phyloP scores from a whole-genome alignment of 2,888 invertebrate genomes.

The Hydrotaea cyrtoneurina region DNA sequence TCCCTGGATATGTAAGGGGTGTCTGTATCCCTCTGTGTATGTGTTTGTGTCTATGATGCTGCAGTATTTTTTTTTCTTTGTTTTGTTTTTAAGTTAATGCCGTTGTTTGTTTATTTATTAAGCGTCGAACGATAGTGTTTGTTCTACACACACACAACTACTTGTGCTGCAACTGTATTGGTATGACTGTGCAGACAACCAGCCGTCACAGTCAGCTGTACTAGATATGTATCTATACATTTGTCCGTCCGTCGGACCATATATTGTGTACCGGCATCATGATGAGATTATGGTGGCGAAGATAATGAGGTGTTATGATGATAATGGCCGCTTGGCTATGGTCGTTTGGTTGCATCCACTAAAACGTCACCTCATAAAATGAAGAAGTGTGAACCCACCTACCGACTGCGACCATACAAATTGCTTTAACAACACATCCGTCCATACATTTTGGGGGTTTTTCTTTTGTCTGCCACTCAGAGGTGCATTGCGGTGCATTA shows the following conservation, averaged over 20 bases:
- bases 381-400: not conserved
- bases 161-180: not conserved
- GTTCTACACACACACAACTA: slow-evolving; percentile 69
- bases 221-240: slow-evolving; percentile 2
- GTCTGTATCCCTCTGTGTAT: too few species aligned
- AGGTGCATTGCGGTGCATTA: slow-evolving; percentile 17
- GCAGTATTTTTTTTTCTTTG: slow-evolving; percentile 7
- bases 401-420: not conserved
- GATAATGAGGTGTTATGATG: slow-evolving; percentile 28
- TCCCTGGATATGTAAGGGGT: not conserved
- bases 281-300: slow-evolving; percentile 21
- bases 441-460: not conserved
- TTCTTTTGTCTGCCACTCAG: slow-evolving; percentile 10
- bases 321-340: slow-evolving; percentile 14
- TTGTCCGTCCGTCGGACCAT: not conserved
- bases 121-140: slow-evolving; percentile 72
- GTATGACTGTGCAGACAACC: slow-evolving; percentile 44
- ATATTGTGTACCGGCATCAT: slow-evolving; percentile 8
- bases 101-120: slow-evolving; percentile 70
- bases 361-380: not conserved
- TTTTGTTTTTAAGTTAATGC: slow-evolving; percentile 33
- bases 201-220: not conserved
- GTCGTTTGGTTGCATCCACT: not conserved
- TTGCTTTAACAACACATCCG: not conserved
- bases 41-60: not conserved